phyloP scores from a whole-genome alignment of 1,140 invertebrate genomes.

The Tribolium madens region DNA sequence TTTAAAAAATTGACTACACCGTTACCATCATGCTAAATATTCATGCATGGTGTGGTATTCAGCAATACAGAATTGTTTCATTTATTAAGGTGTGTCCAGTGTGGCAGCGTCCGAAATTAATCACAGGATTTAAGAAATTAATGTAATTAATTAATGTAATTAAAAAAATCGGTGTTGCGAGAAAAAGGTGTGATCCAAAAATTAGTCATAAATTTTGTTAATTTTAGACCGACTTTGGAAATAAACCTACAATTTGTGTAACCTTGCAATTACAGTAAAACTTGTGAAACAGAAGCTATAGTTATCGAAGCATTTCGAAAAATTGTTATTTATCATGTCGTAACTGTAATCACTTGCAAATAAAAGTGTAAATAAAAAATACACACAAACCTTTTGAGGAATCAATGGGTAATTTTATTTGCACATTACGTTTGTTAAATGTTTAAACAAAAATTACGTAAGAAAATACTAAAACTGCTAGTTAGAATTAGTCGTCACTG shows the following conservation, averaged over 20 bases:
- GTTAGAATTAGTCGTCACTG: not conserved
- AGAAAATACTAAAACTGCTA: not conserved
- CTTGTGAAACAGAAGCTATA: too few relatives aligned
- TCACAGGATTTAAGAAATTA: not conserved
- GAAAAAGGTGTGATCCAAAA: too few relatives aligned
- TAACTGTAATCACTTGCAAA: not conserved
- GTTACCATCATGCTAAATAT: not conserved
- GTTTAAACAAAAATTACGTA: not conserved
- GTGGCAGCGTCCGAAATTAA: not conserved
- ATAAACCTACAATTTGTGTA: too few relatives aligned
- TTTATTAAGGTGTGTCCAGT: not conserved
- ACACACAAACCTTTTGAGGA: not conserved
- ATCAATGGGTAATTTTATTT: not conserved
- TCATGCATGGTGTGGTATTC: not conserved
- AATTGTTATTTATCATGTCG: not conserved
- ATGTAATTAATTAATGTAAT: too few relatives aligned
- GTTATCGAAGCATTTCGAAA: too few relatives aligned
- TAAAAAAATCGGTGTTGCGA: too few relatives aligned
- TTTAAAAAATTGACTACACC: not conserved
- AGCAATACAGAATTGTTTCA: not conserved
- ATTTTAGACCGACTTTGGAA: too few relatives aligned
- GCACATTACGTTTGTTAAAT: not conserved
- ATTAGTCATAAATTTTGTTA: too few relatives aligned
- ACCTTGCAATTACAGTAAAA: too few relatives aligned
- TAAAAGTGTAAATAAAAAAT: not conserved